These are phyloP conservation scores for Orthonychiurus folsomi DNA, from an alignment of 2,888 invertebrate genomes.

Conservation along the genomic window DNA sequence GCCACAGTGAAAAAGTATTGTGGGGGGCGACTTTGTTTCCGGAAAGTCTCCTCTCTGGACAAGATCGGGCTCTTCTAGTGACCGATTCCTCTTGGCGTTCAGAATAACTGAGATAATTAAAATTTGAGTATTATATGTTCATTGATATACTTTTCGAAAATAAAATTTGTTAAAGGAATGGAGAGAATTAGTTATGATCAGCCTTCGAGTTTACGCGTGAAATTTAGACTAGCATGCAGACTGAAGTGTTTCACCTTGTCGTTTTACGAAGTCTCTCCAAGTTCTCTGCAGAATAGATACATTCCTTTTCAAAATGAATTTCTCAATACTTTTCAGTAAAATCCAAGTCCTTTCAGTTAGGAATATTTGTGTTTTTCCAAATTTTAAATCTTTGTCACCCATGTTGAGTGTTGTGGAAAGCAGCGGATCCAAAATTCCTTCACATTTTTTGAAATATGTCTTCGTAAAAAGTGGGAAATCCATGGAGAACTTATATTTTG, in stretches of 20 bases:
- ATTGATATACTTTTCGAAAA: too few species aligned
- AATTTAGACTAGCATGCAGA: too few species aligned
- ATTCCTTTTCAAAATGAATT: not conserved
- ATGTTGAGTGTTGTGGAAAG: slow-evolving; percentile 7
- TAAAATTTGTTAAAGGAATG: too few species aligned
- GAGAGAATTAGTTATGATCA: too few species aligned
- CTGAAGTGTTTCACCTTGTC: not conserved
- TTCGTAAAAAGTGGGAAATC: slow-evolving; percentile 12
- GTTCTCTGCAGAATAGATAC: slow-evolving; percentile 22
- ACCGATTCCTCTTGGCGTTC: too few species aligned
- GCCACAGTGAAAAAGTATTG: too few species aligned
- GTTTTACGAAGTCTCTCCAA: slow-evolving; percentile 19
- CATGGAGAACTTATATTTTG: slow-evolving; percentile 12
- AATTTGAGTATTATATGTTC: too few species aligned
- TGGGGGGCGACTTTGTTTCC: too few species aligned
- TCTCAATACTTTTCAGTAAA: slow-evolving; percentile 21
- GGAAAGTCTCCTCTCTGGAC: too few species aligned
- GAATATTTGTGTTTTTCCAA: slow-evolving; percentile 28
- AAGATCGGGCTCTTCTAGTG: too few species aligned
- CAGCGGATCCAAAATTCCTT: slow-evolving; percentile 9
- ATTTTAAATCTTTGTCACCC: slow-evolving; percentile 16
- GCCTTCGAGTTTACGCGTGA: too few species aligned
- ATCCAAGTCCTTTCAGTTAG: slow-evolving; percentile 27
- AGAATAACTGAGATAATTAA: too few species aligned
- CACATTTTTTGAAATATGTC: slow-evolving; percentile 9